Evolutionary conservation across 2,113 vertebrate species (phyloP).

Genomic region (Sander vitreus): DNA sequence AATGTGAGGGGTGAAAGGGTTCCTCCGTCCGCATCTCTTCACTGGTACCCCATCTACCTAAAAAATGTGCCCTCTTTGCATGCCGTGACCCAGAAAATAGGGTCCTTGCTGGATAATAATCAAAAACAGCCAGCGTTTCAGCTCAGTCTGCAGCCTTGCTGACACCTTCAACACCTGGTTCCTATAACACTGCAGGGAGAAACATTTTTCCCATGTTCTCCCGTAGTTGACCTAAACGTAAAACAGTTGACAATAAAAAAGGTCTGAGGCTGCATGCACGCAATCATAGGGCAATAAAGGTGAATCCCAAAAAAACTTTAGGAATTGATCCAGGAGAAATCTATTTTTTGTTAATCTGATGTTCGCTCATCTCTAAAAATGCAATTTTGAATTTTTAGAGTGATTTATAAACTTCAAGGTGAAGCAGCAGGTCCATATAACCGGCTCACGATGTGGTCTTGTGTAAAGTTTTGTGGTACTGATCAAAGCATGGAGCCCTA

Average conservation of each 20-base stretch:
- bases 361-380: not conserved
- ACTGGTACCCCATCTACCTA: slow-evolving; percentile 41
- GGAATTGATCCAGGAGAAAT: not conserved
- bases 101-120: slow-evolving; percentile 69
- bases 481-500: slow-evolving; percentile 40
- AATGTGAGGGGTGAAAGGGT: slow-evolving; percentile 44
- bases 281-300: not conserved
- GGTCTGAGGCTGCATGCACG: not conserved
- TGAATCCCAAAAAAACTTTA: slow-evolving; percentile 3
- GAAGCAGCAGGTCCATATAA: slow-evolving; percentile 16
- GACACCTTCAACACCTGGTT: slow-evolving; percentile 76
- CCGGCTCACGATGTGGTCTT: not conserved
- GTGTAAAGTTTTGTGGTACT: slow-evolving; percentile 8
- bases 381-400: not conserved
- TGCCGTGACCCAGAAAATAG: slow-evolving; percentile 78
- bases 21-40: slow-evolving; percentile 37
- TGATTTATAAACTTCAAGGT: not conserved
- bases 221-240: slow-evolving; percentile 9
- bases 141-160: slow-evolving; percentile 22
- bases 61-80: slow-evolving; percentile 69
- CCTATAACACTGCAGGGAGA: slow-evolving; percentile 62
- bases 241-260: slow-evolving; percentile 49
- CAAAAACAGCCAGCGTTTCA: slow-evolving; percentile 61
- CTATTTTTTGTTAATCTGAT: not conserved
- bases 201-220: slow-evolving; percentile 25